Evolutionary conservation across 1,140 invertebrate species (phyloP).

Genomic region (Laupala kohalensis): DNA sequence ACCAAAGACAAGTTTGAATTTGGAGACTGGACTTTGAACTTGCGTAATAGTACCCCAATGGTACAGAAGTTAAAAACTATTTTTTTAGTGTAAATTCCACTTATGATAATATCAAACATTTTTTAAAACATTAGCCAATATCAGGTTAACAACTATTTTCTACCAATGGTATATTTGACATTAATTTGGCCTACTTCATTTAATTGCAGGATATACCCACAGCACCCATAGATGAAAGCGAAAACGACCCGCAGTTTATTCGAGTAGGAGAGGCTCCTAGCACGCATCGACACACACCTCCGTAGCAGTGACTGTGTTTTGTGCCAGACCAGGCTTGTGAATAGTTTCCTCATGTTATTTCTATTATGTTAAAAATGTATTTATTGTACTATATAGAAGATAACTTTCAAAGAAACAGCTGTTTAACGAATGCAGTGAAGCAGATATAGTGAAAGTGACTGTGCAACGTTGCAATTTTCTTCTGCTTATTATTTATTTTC

Average conservation of each 20-base stretch:
- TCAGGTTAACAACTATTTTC: too few relatives aligned
- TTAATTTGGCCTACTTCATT: too few relatives aligned
- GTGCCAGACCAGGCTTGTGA: not conserved
- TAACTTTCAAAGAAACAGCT: not conserved
- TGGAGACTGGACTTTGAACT: too few relatives aligned
- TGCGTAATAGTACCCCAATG: too few relatives aligned
- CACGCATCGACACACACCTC: not conserved
- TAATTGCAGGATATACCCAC: not conserved
- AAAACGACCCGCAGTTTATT: not conserved
- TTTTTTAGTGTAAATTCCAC: too few relatives aligned
- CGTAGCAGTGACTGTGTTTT: not conserved
- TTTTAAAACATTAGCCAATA: too few relatives aligned
- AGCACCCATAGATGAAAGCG: not conserved
- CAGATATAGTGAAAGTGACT: not conserved
- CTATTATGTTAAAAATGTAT: not conserved
- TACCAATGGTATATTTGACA: too few relatives aligned
- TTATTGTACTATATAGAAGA: not conserved
- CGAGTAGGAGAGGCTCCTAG: not conserved
- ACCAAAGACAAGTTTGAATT: too few relatives aligned
- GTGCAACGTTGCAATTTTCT: not conserved
- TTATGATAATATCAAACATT: too few relatives aligned
- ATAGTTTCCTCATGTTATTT: not conserved
- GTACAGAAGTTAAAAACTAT: too few relatives aligned
- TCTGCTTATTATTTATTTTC: not conserved
- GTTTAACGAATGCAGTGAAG: not conserved